Base-by-base conservation (phyloP, 1,140 invertebrate genomes). In the Chironomus tepperi region DNA sequence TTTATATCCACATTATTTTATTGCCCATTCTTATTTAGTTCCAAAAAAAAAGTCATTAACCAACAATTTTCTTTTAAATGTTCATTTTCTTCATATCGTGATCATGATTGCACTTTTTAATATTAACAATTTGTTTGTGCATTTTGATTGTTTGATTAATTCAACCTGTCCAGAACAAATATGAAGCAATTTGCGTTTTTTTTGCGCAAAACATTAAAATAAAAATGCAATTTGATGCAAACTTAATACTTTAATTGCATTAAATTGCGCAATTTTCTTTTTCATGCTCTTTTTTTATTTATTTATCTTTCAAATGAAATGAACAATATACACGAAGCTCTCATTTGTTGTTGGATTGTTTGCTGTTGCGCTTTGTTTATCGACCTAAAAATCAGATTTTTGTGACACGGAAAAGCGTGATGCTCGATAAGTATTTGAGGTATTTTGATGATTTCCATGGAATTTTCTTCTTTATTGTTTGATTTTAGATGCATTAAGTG, bases 231-330 rank as follows among this genome's bases (percentile, higher is more conserved):
- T 57, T n/a, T 47, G 15, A 47, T 47, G 12, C n/a, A n/a, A 12
- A 57, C 5, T 15, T 57, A n/a, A 57, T 57, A 57, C 47, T 57
- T 57, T 57, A 57, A 57, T 57, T 57, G 47, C 47, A 57, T 57
- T 57, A 57, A 57, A 57, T 57, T 57, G 47, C 47, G 47, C 47
- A 57, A 57, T 57, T 57, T 57, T 12, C n/a, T 10, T 57, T 57
- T 57, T 57, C n/a, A n/a, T n/a, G 47, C 47, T 57, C 47, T 57
- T 57, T 34, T 47, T 47, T 47, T 47, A 12, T 5, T 57, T 57
- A 57, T 57, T 57, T 57, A 57, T 57, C 47, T 57, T 57, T 57
- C 47, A 57, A 57, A 57, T 57, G n/a, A 57, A n/a, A 57, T 57
- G 47, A 57, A 57, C 47, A 34, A 34, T 34, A 34, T 34, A 34